Evolutionary conservation across 1,140 invertebrate genomes (phyloP).

Genomic region (Drosophila paulistorum): DNA sequence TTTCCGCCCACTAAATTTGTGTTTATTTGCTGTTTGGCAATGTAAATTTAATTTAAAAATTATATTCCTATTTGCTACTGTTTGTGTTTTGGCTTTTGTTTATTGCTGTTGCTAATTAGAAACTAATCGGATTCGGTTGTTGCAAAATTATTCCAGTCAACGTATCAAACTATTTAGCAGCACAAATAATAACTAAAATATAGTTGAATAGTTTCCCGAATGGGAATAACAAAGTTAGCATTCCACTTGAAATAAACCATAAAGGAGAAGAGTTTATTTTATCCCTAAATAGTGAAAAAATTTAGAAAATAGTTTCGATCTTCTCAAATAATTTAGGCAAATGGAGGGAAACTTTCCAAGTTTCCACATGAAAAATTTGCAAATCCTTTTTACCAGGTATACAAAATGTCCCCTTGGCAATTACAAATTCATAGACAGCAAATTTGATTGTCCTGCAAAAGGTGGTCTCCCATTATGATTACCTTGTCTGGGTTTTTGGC

Average conservation of each 20-base stretch:
- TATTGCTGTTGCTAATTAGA: slow-evolving; percentile 38
- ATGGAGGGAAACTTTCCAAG: too few relatives aligned
- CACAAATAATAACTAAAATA: not conserved
- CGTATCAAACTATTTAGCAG: not conserved
- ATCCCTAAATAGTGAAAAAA: not conserved
- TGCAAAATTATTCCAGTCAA: not conserved
- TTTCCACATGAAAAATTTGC: slow-evolving; percentile 2
- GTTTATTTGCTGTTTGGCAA: slow-evolving; percentile 17
- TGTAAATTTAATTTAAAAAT: slow-evolving; percentile 35
- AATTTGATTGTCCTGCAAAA: slow-evolving; percentile 38
- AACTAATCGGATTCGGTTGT: slow-evolving; percentile 25
- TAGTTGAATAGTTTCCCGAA: not conserved
- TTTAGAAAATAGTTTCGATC: not conserved
- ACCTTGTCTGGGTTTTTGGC: not conserved
- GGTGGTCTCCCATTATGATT: slow-evolving; percentile 7
- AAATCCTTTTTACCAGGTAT: slow-evolving; percentile 31
- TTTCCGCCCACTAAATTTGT: not conserved
- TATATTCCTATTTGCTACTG: slow-evolving; percentile 16
- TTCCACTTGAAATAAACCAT: not conserved
- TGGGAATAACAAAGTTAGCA: not conserved
- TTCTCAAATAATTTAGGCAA: too few relatives aligned
- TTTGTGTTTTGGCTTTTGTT: slow-evolving; percentile 28
- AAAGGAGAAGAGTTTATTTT: not conserved
- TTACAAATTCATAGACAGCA: slow-evolving; percentile 55
- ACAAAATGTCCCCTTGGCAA: slow-evolving; percentile 30